These are phyloP conservation scores for Drosophila tanythrix DNA, from an alignment of 2,888 invertebrate species.

Conservation along the genomic window DNA sequence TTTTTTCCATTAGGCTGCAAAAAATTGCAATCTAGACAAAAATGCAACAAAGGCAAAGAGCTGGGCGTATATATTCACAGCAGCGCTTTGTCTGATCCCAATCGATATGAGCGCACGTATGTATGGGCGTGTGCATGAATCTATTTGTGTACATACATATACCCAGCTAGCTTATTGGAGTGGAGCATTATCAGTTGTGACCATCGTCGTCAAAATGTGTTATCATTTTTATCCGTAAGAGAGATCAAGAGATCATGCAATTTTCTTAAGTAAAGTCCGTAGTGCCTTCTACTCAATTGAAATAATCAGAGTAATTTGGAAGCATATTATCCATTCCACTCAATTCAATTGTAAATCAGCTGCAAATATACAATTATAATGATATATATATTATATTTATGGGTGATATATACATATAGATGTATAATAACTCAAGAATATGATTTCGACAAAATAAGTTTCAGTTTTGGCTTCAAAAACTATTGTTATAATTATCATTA, in stretches of 20 bases:
- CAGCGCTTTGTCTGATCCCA: conserved; percentile 56
- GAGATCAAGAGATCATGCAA: neutral
- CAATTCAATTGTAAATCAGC: neutral
- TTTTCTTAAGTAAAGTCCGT: neutral
- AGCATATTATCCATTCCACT: neutral
- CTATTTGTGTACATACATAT: conserved; percentile 24
- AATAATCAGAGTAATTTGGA: neutral
- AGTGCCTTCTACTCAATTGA: too few relatives aligned
- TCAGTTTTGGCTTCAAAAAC: neutral
- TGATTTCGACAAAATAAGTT: neutral
- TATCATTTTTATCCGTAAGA: too few relatives aligned
- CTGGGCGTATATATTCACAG: conserved; percentile 55
- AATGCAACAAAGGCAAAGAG: conserved; percentile 81
- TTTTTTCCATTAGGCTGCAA: conserved; percentile 70
- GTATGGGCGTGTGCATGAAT: conserved; percentile 14
- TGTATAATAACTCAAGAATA: neutral
- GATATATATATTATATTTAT: neutral
- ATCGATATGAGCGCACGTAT: conserved; percentile 30
- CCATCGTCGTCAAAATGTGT: neutral
- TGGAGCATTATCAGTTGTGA: neutral
- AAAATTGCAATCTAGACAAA: conserved; percentile 82
- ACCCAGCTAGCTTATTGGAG: conserved; percentile 4
- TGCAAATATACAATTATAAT: neutral
- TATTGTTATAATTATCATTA: neutral
- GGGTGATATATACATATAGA: neutral